Percentiles rank a stretch among this genome's conserved stretches.
Evolutionary conservation across 2,113 vertebrate species (phyloP).

Genomic region (Petroica traversi): DNA sequence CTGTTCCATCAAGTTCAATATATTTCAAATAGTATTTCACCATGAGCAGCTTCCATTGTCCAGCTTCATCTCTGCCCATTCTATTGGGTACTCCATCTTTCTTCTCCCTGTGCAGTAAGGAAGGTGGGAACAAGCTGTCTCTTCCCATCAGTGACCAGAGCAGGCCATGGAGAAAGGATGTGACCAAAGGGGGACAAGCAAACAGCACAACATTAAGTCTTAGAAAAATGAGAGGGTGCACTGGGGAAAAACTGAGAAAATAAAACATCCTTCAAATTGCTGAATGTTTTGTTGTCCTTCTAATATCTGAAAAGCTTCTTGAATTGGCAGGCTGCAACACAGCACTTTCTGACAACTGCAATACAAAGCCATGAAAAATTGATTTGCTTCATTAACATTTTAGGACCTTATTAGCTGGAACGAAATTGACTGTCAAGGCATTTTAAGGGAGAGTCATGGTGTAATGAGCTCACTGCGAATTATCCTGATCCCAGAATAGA

Average conservation of each 20-base stretch:
- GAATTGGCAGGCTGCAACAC: background rate
- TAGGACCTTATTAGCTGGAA: conserved; percentile 50
- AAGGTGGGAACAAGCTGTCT: background rate
- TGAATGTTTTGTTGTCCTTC: background rate
- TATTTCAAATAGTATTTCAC: background rate
- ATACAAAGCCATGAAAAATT: conserved; percentile 61
- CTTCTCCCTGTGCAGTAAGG: background rate
- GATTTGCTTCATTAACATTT: conserved; percentile 65
- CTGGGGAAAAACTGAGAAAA: background rate
- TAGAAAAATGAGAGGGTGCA: background rate
- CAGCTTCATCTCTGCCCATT: background rate
- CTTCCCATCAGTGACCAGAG: background rate
- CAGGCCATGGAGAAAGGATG: background rate
- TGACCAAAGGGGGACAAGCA: background rate
- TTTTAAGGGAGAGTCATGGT: conserved; percentile 28
- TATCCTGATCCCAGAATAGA: conserved; percentile 32
- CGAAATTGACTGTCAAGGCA: conserved; percentile 41
- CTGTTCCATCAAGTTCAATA: background rate
- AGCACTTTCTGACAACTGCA: background rate
- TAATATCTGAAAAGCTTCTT: background rate
- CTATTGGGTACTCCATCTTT: background rate
- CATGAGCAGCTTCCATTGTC: background rate
- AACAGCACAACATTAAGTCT: background rate
- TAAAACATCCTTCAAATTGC: background rate
- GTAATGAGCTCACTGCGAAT: conserved; percentile 11